A percentile compares a stretch with the other conserved stretches of the same genome.
phyloP scores from a whole-genome alignment of 2,113 vertebrate genomes.

The Lophochroa leadbeateri region DNA sequence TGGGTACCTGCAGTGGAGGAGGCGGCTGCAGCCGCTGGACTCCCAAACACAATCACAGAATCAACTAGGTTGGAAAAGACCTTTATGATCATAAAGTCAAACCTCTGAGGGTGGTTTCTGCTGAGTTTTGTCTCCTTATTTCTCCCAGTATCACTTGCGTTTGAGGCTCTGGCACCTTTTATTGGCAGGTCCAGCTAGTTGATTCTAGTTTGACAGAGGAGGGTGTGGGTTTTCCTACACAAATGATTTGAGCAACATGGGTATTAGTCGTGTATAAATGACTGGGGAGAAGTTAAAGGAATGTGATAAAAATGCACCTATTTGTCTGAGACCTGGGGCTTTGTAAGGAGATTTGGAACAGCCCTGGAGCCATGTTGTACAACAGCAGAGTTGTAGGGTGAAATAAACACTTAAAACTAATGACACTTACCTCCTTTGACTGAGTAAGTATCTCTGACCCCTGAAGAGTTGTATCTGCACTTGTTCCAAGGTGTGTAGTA shows the following conservation, averaged over 20 bases:
- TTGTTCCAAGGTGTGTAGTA: not conserved
- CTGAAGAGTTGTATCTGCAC: not conserved
- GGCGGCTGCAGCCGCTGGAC: not conserved
- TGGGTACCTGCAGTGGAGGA: not conserved
- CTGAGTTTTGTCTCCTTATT: not conserved
- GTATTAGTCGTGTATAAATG: not conserved
- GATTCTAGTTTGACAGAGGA: not conserved
- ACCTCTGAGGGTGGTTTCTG: not conserved
- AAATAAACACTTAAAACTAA: not conserved
- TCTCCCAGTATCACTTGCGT: not conserved
- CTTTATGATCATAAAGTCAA: not conserved
- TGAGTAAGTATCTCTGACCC: not conserved
- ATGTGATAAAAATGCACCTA: not conserved
- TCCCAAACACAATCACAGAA: not conserved
- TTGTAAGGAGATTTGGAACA: not conserved
- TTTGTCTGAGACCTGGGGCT: not conserved
- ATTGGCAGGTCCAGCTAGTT: not conserved
- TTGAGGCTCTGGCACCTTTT: not conserved
- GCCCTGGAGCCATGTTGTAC: not conserved
- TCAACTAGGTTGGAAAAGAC: not conserved
- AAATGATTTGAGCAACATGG: fast-evolving
- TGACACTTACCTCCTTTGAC: not conserved
- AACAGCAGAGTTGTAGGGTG: not conserved
- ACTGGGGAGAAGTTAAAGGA: not conserved
- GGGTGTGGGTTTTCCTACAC: not conserved